Percentiles rank a stretch among this genome's conserved stretches.
phyloP scores from a whole-genome alignment of 64 coral and sea anemone species.

The Acropora tenuis region DNA sequence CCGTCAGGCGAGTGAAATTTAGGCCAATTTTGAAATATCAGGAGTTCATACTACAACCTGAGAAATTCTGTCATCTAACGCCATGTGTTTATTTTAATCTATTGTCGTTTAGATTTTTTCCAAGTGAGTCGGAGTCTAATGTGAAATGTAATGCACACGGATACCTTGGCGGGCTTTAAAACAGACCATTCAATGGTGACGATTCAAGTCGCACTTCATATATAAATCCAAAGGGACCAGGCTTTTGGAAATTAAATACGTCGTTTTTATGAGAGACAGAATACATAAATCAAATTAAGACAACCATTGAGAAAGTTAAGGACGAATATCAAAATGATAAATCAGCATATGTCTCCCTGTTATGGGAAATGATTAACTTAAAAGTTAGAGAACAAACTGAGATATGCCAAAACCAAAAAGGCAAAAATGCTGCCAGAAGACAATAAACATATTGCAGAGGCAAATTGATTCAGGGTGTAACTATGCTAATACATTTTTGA shows the following conservation, averaged over 20 bases:
- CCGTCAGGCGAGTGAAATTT: no score
- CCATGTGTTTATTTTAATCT: not conserved
- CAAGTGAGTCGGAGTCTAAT: slow-evolving; percentile 15
- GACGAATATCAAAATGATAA: slow-evolving; percentile 6
- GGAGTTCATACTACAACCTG: no score
- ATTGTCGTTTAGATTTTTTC: slow-evolving; percentile 31
- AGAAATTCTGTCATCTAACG: no score
- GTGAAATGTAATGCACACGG: slow-evolving; percentile 7
- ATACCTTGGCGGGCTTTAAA: not conserved
- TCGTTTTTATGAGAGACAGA: not conserved
- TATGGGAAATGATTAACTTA: slow-evolving; percentile 21
- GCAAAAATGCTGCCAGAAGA: not conserved
- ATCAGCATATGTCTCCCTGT: not conserved
- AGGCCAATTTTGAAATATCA: no score
- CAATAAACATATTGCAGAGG: slow-evolving; percentile 2
- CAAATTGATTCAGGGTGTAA: not conserved
- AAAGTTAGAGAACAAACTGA: slow-evolving; percentile 31
- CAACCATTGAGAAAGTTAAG: not conserved
- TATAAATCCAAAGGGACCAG: not conserved
- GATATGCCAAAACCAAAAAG: not conserved
- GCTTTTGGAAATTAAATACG: slow-evolving; percentile 26
- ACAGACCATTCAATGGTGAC: not conserved
- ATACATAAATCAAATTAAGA: slow-evolving; percentile 1
- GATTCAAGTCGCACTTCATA: not conserved
- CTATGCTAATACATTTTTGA: not conserved